Evolutionary conservation across 2,113 vertebrate species (phyloP), one percentile per base, ranked within the genome.

Genomic region (Lophotis ruficrista): DNA sequence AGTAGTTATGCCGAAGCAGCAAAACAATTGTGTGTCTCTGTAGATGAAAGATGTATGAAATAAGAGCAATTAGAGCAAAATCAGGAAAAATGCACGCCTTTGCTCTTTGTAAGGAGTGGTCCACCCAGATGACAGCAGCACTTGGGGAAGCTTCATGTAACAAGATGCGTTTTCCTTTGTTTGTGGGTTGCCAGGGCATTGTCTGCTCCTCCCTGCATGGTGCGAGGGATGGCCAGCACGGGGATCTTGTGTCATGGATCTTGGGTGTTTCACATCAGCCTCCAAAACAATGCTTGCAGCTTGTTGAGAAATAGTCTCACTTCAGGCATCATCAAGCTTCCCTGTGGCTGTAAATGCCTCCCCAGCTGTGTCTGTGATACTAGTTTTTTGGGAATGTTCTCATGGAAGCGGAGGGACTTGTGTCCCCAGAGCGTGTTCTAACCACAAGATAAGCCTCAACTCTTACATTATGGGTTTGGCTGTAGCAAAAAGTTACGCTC

Each of bases 171-270:
- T 89, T 82, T 81, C 68, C 51, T 75, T 89, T 16, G 27, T 89
- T 84, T 87, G 56, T 65, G 83, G 43, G 11, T 62, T 96, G 83
- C 81, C 86, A 89, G 86, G 71, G 68, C 54, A 86, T 93, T 97
- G 90, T 96, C 83, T 51, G 90, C 86, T 88, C 41, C 58, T 89
- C 61, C 58, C 64, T 3, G 0, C 1, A 0, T 60, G 77, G 47
- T 60, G 89, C 47, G 64, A 81, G 57, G 47, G 28, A 21, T 53
- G 53, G 70, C 48, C 57, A n/a, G 38, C 65, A 47, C 4, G 1
- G 75, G 18, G 64, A 43, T 73, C 72, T 62, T 62, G 50, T 90
- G 51, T 77, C 17, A 0, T 14, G 76, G 28, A 15, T 73, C 77
- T 87, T 2, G 5, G 48, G 69, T 7, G 1, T 75, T 94, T 91